Percentiles rank a stretch among this genome's conserved stretches.
phyloP scores from a whole-genome alignment of 2,888 invertebrate genomes.

The Tricholauxania praeusta region DNA sequence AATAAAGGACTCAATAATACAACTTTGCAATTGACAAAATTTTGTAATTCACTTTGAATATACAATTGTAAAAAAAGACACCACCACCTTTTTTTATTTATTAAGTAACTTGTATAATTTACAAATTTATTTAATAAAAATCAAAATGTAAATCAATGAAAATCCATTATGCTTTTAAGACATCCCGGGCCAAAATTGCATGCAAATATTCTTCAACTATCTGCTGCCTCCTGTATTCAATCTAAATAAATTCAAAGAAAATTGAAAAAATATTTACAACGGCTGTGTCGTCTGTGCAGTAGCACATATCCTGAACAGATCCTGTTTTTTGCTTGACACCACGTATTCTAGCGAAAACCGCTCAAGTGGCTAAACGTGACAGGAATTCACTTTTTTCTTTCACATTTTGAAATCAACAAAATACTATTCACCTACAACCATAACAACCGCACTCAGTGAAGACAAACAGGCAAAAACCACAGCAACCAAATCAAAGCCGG shows the following conservation, averaged over 20 bases:
- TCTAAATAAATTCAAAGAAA: conserved; percentile 19
- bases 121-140: background rate
- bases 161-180: background rate
- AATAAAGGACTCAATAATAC: too few relatives aligned
- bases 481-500: conserved; percentile 1
- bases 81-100: too few relatives aligned
- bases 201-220: conserved; percentile 5
- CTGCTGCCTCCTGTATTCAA: conserved; percentile 6
- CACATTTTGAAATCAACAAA: too few relatives aligned
- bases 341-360: conserved; percentile 19
- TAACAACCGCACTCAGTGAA: too few relatives aligned
- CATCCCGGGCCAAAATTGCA: background rate
- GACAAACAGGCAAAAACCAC: background rate
- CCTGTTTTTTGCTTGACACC: background rate
- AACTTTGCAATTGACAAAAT: too few relatives aligned
- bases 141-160: background rate
- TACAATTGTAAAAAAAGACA: too few relatives aligned
- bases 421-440: too few relatives aligned
- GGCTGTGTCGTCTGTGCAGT: too few relatives aligned
- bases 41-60: too few relatives aligned
- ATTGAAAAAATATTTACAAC: conserved; percentile 17
- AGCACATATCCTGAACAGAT: background rate
- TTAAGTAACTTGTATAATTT: background rate
- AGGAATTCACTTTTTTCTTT: conserved; percentile 10
- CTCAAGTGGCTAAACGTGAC: conserved; percentile 31